phyloP scores from a whole-genome alignment of 1,140 invertebrate species.

The Psix sp. region DNA sequence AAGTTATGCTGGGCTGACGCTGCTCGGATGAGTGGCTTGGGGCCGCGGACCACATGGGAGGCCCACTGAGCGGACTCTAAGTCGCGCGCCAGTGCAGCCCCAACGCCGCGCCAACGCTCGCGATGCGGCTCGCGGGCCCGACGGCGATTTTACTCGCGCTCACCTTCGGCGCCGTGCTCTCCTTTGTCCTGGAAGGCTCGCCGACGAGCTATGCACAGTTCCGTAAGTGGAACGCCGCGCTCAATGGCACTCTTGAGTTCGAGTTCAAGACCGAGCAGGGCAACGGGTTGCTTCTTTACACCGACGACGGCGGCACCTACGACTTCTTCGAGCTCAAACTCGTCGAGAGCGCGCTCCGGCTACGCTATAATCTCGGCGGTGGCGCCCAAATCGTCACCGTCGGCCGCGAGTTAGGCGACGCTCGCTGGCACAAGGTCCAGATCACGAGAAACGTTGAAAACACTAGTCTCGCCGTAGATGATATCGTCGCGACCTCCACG shows the following conservation, averaged over 20 bases:
- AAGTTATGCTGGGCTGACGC: conserved; percentile 1
- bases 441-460: conserved; percentile 84
- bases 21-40: conserved; percentile 4
- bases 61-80: too few species aligned
- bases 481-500: conserved; percentile 83
- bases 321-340: conserved; percentile 97
- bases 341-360: conserved; percentile 90
- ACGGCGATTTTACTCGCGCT: conserved; percentile 40
- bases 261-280: conserved; percentile 95
- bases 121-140: conserved; percentile 28
- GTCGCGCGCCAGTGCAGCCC: conserved; percentile 1
- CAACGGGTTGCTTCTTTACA: conserved; percentile 92
- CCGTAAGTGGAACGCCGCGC: conserved; percentile 90
- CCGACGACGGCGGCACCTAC: conserved; percentile 94
- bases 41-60: conserved; percentile 5
- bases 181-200: conserved; percentile 88
- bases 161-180: conserved; percentile 54
- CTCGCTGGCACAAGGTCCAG: conserved; percentile 93
- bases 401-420: conserved; percentile 90
- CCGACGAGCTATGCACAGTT: conserved; percentile 93
- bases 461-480: conserved; percentile 89
- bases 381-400: conserved; percentile 92
- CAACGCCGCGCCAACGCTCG: not conserved
- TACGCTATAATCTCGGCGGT: conserved; percentile 91
- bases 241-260: conserved; percentile 92